Evolutionary conservation across 2,113 vertebrate species (phyloP).

Genomic region (Chiloscyllium plagiosum): DNA sequence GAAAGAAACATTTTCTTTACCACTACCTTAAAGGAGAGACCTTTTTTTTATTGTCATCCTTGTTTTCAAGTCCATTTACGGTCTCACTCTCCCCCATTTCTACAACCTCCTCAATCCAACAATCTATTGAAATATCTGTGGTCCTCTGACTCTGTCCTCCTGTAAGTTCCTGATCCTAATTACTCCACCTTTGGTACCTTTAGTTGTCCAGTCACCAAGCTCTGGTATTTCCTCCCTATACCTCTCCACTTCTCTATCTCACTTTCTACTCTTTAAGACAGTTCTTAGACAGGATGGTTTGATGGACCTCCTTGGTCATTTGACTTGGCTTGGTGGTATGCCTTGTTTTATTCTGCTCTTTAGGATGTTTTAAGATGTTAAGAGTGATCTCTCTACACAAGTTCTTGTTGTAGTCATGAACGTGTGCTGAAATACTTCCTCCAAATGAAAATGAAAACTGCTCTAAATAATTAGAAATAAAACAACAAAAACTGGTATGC

Average conservation of each 20-base stretch:
- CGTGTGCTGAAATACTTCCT: neutral
- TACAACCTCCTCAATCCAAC: neutral
- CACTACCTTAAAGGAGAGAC: no score
- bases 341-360: neutral
- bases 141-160: neutral
- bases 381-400: neutral
- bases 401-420: neutral
- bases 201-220: neutral
- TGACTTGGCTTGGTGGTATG: neutral
- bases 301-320: neutral
- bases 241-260: neutral
- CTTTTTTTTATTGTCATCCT: neutral
- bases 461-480: neutral
- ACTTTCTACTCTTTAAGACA: neutral
- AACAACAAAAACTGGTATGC: neutral
- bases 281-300: neutral
- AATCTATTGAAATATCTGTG: neutral
- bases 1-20: no score
- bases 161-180: neutral
- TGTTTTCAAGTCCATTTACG: neutral
- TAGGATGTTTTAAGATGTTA: neutral
- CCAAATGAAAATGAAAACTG: neutral
- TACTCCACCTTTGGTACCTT: neutral
- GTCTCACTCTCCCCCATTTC: neutral
- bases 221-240: neutral